A percentile compares a stretch with the other conserved stretches of the same genome.
phyloP scores from a whole-genome alignment of 2,113 vertebrate genomes.

The Axis porcinus region DNA sequence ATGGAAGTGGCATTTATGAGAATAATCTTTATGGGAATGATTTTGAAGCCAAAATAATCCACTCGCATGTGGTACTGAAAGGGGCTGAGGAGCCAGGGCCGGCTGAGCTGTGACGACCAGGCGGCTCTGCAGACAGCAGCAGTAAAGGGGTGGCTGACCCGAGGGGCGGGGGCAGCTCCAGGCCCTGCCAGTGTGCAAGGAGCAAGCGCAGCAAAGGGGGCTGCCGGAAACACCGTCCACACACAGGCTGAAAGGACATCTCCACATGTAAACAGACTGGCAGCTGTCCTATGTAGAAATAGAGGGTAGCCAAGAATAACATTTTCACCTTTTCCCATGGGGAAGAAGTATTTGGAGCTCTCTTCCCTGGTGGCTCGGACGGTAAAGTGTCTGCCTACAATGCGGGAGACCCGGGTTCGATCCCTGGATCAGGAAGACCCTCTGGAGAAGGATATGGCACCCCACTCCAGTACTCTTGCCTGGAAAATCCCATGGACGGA shows the following conservation, averaged over 20 bases:
- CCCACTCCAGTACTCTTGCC: too few relatives aligned
- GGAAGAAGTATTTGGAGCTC: neutral
- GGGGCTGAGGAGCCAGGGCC: neutral
- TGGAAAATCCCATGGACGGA: too few relatives aligned
- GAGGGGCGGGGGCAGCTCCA: neutral
- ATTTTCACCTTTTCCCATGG: neutral
- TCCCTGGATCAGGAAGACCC: too few relatives aligned
- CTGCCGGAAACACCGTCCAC: neutral
- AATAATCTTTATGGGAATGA: neutral
- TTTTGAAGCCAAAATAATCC: slow-evolving; percentile 20
- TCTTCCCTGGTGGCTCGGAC: too few relatives aligned
- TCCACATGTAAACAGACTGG: neutral
- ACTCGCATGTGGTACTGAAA: neutral
- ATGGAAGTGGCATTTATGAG: neutral
- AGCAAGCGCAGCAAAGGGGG: neutral
- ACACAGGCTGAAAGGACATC: neutral
- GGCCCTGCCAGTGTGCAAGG: neutral
- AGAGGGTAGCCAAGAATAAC: neutral
- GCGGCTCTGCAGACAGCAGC: neutral
- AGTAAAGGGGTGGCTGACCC: neutral
- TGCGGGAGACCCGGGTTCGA: too few relatives aligned
- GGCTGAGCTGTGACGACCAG: neutral
- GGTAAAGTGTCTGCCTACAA: too few relatives aligned
- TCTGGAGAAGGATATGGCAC: too few relatives aligned
- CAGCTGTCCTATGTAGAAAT: neutral